Evolutionary conservation across 2,113 vertebrate species (phyloP).

Genomic region (Nycticebus coucang): DNA sequence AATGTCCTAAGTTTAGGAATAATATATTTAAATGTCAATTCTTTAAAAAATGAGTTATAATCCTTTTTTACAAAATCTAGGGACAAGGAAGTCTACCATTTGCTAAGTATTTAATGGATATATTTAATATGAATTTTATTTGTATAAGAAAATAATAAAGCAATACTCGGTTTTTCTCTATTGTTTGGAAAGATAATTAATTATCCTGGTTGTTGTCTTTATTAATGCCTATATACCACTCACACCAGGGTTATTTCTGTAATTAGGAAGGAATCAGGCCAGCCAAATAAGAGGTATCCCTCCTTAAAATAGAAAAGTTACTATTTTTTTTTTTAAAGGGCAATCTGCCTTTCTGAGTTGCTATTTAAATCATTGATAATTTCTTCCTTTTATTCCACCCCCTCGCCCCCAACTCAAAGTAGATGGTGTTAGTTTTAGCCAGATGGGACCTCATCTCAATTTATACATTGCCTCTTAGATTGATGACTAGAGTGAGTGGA

Average conservation of each 20-base stretch:
- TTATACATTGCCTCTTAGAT: neutral
- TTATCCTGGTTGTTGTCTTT: neutral
- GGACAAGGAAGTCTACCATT: neutral
- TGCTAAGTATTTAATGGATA: neutral
- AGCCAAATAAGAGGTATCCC: neutral
- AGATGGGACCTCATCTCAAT: neutral
- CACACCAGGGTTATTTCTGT: neutral
- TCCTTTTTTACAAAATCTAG: neutral
- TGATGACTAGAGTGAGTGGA: neutral
- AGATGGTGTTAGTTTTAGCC: neutral
- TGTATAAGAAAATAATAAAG: neutral
- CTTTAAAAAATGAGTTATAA: neutral
- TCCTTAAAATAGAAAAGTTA: neutral
- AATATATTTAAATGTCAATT: neutral
- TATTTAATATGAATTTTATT: neutral
- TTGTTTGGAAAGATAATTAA: neutral
- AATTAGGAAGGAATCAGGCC: neutral
- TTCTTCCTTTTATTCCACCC: neutral
- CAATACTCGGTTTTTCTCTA: conserved; percentile 10
- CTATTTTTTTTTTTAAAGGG: neutral
- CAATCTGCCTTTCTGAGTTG: neutral
- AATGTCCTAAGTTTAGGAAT: neutral
- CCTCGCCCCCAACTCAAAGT: neutral
- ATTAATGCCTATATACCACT: neutral
- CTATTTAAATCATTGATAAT: neutral